Evolutionary conservation across 2,888 invertebrate species (phyloP).

Genomic region (Stenotaenia linearis): DNA sequence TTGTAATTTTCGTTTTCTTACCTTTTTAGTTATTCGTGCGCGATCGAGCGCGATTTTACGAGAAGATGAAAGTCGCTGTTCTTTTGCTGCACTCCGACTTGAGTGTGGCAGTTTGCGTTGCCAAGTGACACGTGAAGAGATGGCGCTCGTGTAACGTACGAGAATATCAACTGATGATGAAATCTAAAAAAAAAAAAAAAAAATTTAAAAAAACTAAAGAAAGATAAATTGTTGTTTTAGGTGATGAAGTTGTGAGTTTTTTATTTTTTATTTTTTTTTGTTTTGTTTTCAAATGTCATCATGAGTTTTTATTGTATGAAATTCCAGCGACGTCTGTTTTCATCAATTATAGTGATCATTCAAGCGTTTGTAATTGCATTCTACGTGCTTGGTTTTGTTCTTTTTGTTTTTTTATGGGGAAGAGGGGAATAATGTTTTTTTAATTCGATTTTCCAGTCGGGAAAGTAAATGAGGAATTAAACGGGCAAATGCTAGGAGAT

Average conservation of each 20-base stretch:
- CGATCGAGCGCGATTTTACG: too few relatives aligned
- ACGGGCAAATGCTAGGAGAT: background rate
- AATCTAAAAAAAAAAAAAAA: too few relatives aligned
- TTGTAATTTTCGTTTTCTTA: background rate
- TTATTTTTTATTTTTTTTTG: too few relatives aligned
- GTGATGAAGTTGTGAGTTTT: too few relatives aligned
- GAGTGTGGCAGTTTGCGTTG: constrained; percentile 5
- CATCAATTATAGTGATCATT: background rate
- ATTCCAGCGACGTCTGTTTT: background rate
- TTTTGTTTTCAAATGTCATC: background rate
- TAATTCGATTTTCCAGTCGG: background rate
- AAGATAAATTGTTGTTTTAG: background rate
- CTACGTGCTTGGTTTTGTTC: background rate
- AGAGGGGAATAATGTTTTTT: background rate
- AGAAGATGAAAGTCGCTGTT: background rate
- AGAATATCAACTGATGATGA: too few relatives aligned
- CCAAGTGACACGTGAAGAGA: constrained; percentile 4
- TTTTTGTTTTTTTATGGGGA: background rate
- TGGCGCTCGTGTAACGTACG: background rate
- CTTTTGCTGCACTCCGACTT: background rate
- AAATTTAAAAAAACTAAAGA: background rate
- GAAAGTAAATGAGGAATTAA: background rate
- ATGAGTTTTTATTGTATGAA: background rate
- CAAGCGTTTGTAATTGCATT: background rate
- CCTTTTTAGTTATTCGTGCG: background rate